Evolutionary conservation across 64 coral and sea anemone genomes (phyloP).

Genomic region (Dendronephthya gigantea): DNA sequence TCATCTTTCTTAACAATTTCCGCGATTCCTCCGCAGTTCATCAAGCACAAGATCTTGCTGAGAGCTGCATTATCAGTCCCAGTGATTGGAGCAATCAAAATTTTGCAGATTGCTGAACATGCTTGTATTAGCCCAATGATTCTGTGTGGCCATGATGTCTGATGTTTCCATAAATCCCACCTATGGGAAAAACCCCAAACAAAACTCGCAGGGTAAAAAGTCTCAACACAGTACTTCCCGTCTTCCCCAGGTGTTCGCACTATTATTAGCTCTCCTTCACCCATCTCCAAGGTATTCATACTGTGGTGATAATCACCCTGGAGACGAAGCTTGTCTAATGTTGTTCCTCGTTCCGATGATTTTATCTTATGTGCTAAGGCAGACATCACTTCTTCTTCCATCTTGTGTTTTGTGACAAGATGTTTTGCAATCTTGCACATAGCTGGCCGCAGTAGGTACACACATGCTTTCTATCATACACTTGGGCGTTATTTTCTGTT

Average conservation of each 20-base stretch:
- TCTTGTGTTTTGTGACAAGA: slow-evolving; percentile 11
- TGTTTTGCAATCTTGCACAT: slow-evolving; percentile 33
- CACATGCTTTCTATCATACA: too few relatives aligned
- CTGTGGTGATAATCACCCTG: slow-evolving; percentile 48
- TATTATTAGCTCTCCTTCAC: slow-evolving; percentile 28
- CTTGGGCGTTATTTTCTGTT: background rate
- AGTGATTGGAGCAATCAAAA: background rate
- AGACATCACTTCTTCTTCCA: slow-evolving; percentile 32
- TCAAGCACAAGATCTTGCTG: background rate
- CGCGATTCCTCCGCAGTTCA: slow-evolving; percentile 33
- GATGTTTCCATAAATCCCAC: slow-evolving; percentile 43
- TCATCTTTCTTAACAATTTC: background rate
- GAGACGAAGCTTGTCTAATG: slow-evolving; percentile 33
- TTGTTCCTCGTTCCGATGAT: slow-evolving; percentile 15
- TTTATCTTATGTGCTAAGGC: slow-evolving; percentile 23
- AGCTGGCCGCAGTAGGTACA: slow-evolving; percentile 38
- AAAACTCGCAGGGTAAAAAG: slow-evolving; percentile 34
- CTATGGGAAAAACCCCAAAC: slow-evolving; percentile 26
- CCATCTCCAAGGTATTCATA: slow-evolving; percentile 15
- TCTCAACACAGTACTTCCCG: background rate
- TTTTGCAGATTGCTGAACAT: background rate
- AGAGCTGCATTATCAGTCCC: background rate
- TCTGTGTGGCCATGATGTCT: background rate
- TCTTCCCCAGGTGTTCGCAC: background rate
- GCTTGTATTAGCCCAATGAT: background rate